Conservation (phyloP, 1,140 invertebrate genomes). For the Lordiphosa collinella region DNA sequence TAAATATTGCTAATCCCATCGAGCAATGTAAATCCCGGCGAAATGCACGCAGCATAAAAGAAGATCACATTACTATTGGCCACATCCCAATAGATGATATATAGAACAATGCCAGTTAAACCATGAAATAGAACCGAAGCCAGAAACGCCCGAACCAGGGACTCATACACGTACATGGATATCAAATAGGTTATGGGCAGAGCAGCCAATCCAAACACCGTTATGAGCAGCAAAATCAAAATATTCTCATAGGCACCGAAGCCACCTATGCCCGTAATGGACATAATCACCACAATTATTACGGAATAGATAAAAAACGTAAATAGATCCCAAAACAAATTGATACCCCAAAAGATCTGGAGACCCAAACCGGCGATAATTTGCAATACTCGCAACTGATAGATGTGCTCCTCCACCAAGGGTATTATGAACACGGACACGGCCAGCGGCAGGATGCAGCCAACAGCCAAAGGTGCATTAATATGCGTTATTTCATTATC, state of each 20-base stretch:
- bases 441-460: conserved; percentile 52
- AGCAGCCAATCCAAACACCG: conserved; percentile 45
- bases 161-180: conserved; percentile 46
- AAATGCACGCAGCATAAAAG: conserved; percentile 54
- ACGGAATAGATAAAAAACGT: conserved; percentile 50
- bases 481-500: conserved; percentile 66
- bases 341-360: conserved; percentile 51
- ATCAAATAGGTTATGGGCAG: conserved; percentile 59
- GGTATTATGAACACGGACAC: conserved; percentile 61
- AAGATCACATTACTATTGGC: conserved; percentile 55
- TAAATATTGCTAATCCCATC: conserved; percentile 68
- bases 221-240: conserved; percentile 40
- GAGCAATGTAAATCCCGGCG: conserved; percentile 60
- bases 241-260: conserved; percentile 47
- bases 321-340: conserved; percentile 59
- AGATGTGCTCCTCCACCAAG: conserved; percentile 53
- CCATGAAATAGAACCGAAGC: conserved; percentile 54
- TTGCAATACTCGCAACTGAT: conserved; percentile 44
- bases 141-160: conserved; percentile 45
- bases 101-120: conserved; percentile 50
- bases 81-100: conserved; percentile 65
- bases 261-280: conserved; percentile 35
- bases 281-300: conserved; percentile 53
- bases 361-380: conserved; percentile 50
- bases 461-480: conserved; percentile 45